Base-by-base conservation (phyloP, 2,888 invertebrate species). In the Galerucella pusilla region DNA sequence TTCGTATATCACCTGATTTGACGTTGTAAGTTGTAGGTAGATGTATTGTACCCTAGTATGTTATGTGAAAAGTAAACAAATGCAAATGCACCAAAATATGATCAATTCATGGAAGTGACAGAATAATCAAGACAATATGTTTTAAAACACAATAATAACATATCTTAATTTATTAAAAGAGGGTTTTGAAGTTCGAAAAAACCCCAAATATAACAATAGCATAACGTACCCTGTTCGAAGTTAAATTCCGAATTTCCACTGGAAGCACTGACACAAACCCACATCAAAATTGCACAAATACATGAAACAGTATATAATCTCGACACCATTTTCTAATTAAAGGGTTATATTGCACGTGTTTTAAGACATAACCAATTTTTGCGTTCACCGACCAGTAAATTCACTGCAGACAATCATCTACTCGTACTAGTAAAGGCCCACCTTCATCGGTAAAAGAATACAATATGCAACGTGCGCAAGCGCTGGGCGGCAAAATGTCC, bases 311-410 rank as follows among this genome's bases (percentile, higher is more conserved):
- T 80, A 70, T 78, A 77, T 79, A 82, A 80, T 80, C 81, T 81
- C 76, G 83, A 81, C 80, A 83, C 81, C 84, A 85, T 84, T 79
- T 79, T 83, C 72, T 74, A 75, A 77, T 77, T 65, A 73, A 73
- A 67, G 73, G 73, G 73, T 71, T 68, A 76, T 81, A 78, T 79
- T 80, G 76, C 83, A 84, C 85, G 84, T 83, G 84, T 80, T 84
- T 84, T 84, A 83, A 83, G 83, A 83, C 83, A 84, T 84, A 83
- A 84, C 83, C 78, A 82, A 82, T 81, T 81, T 82, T 83, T 81
- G 69, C 80, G 75, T 77, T 66, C 77, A 81, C 78, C 77, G 77
- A 81, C 79, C 72, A 77, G 75, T 77, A 78, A 79, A 78, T 80
- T 82, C 81, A 80, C 79, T 81, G 82, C 84, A 83, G 82, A 82